Evolutionary conservation across 2,113 vertebrate species (phyloP).

Genomic region (Spea multiplicata): DNA sequence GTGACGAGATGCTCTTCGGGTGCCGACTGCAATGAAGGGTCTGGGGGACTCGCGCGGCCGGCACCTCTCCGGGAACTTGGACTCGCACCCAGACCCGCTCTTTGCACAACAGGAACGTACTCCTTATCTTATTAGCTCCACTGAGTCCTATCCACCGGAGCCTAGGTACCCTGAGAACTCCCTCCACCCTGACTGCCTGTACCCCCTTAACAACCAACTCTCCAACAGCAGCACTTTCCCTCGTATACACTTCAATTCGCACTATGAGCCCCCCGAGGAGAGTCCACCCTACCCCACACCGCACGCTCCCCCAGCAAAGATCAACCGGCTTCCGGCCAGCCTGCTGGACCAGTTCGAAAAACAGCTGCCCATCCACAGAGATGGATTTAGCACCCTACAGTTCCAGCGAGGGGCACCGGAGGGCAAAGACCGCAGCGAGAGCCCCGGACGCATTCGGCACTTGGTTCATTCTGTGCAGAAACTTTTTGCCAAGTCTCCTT

Average conservation of each 20-base stretch:
- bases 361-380: slow-evolving; percentile 86
- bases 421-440: slow-evolving; percentile 89
- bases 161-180: slow-evolving; percentile 73
- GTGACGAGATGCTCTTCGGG: slow-evolving; percentile 63
- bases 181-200: slow-evolving; percentile 81
- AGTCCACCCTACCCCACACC: slow-evolving; percentile 80
- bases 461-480: slow-evolving; percentile 95
- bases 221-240: slow-evolving; percentile 96
- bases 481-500: slow-evolving; percentile 87
- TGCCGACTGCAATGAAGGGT: slow-evolving; percentile 86
- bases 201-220: slow-evolving; percentile 91
- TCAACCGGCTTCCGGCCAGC: slow-evolving; percentile 85
- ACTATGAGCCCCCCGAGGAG: slow-evolving; percentile 90
- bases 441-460: slow-evolving; percentile 93
- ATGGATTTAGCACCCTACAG: slow-evolving; percentile 96
- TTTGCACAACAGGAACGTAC: slow-evolving; percentile 81
- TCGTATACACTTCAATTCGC: slow-evolving; percentile 94
- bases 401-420: slow-evolving; percentile 79
- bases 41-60: slow-evolving; percentile 88
- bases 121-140: slow-evolving; percentile 87
- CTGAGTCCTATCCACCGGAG: slow-evolving; percentile 87
- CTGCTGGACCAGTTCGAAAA: slow-evolving; percentile 96
- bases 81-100: slow-evolving; percentile 78
- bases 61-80: slow-evolving; percentile 88
- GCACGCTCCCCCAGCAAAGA: slow-evolving; percentile 81